Evolutionary conservation across 30 jellyfish, hydroid and myxozoan genomes (phyloP).

Genomic region (Aurelia sp.): DNA sequence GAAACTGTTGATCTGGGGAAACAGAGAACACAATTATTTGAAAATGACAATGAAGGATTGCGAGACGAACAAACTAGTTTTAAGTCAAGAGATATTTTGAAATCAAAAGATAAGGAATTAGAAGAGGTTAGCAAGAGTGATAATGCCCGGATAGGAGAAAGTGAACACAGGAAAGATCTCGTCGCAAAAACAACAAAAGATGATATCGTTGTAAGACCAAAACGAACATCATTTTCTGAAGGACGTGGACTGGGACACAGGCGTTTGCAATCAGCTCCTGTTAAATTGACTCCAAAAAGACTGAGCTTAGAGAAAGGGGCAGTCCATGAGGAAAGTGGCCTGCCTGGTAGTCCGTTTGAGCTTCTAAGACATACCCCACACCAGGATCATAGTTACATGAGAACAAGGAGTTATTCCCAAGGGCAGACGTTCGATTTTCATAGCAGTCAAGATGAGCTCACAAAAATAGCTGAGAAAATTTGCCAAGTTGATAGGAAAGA

Average conservation of each 20-base stretch:
- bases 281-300: conserved; percentile 8
- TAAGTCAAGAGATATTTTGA: background rate
- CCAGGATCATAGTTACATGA: conserved; percentile 11
- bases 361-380: conserved; percentile 14
- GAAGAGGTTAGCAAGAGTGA: background rate
- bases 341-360: conserved; percentile 64
- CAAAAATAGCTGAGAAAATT: conserved; percentile 83
- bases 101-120: background rate
- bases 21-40: conserved; percentile 12
- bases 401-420: conserved; percentile 78
- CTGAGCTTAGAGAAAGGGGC: background rate
- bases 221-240: conserved; percentile 15
- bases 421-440: conserved; percentile 30
- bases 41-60: background rate
- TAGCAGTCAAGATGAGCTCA: conserved; percentile 75
- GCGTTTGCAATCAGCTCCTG: conserved; percentile 88
- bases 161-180: background rate
- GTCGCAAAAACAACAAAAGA: background rate
- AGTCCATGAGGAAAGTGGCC: conserved; percentile 2
- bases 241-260: conserved; percentile 81
- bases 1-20: too few relatives aligned
- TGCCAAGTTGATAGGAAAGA: conserved; percentile 90
- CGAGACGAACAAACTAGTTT: background rate
- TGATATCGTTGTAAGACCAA: background rate
- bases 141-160: background rate